Evolutionary conservation across 2,888 invertebrate species (phyloP).

Genomic region (Tridacna gigas): DNA sequence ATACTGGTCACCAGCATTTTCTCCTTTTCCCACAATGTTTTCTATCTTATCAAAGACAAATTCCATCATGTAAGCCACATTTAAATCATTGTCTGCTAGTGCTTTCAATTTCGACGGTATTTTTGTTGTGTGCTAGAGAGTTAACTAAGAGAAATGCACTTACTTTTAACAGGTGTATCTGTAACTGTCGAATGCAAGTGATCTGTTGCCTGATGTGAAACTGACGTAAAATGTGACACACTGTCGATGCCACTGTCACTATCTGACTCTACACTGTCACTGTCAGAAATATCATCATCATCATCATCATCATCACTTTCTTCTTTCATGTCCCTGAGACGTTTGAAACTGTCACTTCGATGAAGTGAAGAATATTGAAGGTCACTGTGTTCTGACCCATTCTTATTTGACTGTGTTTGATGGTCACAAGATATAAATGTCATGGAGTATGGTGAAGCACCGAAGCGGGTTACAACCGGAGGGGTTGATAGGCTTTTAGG

Average conservation of each 20-base stretch:
- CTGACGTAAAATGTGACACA: constrained; percentile 44
- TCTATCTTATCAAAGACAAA: background rate
- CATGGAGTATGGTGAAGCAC: constrained; percentile 35
- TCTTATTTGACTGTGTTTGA: background rate
- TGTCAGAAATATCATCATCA: constrained; percentile 19
- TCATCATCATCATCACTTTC: constrained; percentile 20
- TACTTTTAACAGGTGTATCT: constrained; percentile 7
- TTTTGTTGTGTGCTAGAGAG: background rate
- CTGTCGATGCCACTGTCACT: constrained; percentile 9
- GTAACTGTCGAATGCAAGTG: background rate
- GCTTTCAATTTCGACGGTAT: background rate
- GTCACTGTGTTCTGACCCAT: too few species aligned
- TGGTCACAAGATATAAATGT: constrained; percentile 2
- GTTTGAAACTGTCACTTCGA: constrained; percentile 16
- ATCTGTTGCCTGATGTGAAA: constrained; percentile 36
- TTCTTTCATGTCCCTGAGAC: constrained; percentile 14
- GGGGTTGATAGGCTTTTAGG: constrained; percentile 9
- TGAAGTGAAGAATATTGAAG: background rate
- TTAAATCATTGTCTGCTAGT: background rate
- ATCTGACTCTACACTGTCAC: constrained; percentile 3
- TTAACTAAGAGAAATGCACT: background rate
- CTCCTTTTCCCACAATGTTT: background rate
- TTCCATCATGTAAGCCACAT: background rate
- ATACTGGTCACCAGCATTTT: background rate
- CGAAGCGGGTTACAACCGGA: constrained; percentile 39